Evolutionary conservation across 1,140 invertebrate species (phyloP).

Genomic region (Caenorhabditis briggsae): DNA sequence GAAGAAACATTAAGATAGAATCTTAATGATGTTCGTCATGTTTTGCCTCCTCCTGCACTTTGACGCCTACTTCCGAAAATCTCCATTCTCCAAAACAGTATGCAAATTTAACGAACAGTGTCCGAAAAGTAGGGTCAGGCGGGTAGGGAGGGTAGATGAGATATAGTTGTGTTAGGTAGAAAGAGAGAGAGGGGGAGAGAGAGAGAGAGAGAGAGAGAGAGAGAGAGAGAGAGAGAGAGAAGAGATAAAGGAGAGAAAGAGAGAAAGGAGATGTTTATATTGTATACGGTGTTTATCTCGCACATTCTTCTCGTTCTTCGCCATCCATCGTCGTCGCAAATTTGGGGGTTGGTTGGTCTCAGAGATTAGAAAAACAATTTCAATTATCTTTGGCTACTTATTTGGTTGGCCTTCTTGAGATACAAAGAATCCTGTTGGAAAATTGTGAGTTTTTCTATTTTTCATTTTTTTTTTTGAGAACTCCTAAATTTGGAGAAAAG

Average conservation of each 20-base stretch:
- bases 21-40: constrained; percentile 45
- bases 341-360: background rate
- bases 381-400: background rate
- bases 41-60: constrained; percentile 20
- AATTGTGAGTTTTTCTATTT: too few relatives aligned
- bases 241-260: too few relatives aligned
- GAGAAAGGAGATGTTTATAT: background rate
- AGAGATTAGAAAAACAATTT: constrained; percentile 17
- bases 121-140: constrained; percentile 8
- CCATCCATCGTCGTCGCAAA: too few relatives aligned
- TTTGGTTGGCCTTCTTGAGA: too few relatives aligned
- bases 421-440: too few relatives aligned
- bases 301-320: constrained; percentile 3
- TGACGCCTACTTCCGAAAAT: background rate
- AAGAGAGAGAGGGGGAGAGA: too few relatives aligned
- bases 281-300: constrained; percentile 25
- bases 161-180: background rate
- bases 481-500: too few relatives aligned
- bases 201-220: background rate
- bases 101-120: constrained; percentile 10
- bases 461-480: too few relatives aligned
- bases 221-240: too few relatives aligned
- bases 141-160: background rate
- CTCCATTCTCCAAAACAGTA: background rate
- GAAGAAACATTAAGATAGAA: constrained; percentile 30